phyloP scores from a whole-genome alignment of 2,797 vertebrate genomes.

The Helicolenus hilgendorfi region DNA sequence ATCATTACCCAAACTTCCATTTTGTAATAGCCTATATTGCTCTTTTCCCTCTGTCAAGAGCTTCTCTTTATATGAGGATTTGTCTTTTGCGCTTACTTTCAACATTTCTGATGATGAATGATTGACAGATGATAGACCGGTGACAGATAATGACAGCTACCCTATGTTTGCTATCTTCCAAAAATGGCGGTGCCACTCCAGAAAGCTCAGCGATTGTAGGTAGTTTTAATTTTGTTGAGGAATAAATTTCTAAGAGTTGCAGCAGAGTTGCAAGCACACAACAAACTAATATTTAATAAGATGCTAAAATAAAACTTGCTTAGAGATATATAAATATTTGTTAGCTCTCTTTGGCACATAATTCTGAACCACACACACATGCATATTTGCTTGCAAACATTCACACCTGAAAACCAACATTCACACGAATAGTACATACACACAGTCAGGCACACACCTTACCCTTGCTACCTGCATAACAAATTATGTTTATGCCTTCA shows the following conservation, averaged over 20 bases:
- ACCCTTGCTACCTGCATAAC: conserved; percentile 53
- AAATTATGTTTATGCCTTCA: conserved; percentile 80
- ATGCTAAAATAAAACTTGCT: conserved; percentile 41
- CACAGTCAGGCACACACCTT: conserved; percentile 13
- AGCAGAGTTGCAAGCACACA: background rate
- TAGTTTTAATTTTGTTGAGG: background rate
- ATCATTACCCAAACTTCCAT: background rate
- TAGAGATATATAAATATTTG: conserved; percentile 34
- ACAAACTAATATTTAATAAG: conserved; percentile 45
- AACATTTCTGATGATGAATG: background rate
- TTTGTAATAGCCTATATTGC: background rate
- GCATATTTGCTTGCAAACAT: conserved; percentile 29
- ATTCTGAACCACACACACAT: conserved; percentile 3
- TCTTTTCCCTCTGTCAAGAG: background rate
- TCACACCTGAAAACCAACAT: conserved; percentile 49
- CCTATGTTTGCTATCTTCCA: background rate
- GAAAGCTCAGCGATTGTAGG: background rate
- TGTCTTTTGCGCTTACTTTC: background rate
- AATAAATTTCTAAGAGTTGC: background rate
- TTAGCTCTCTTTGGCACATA: conserved; percentile 19
- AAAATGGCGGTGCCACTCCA: background rate
- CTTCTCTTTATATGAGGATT: background rate
- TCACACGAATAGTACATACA: conserved; percentile 9
- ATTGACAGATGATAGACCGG: background rate
- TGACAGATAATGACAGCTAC: background rate